Evolutionary conservation across 2,888 invertebrate species (phyloP), one percentile per base, ranked within the genome.

Genomic region (Drosophila atroscutellata): DNA sequence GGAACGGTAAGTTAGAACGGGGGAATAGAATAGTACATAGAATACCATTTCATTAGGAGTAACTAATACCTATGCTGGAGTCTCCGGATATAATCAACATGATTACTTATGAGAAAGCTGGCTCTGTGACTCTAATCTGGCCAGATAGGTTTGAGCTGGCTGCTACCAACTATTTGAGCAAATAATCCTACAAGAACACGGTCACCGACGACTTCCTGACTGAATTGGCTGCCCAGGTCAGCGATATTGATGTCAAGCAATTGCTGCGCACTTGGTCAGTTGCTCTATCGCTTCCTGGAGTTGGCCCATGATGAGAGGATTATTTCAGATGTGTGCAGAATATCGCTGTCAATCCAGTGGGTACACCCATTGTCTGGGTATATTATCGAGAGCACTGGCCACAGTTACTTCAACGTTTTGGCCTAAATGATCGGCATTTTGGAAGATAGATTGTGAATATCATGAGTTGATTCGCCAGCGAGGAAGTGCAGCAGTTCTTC

Each of bases 21-120:
- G 13, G 1, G 13, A 20, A 13, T 20, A 13, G 13, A 20, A 13
- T 20, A 13, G 20, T 3, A 9, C 3, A 37, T 37, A 18, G 9
- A n/a, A 20, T 20, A n/a, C 6, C 15, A 45, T 45, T 20, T 24
- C 96, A 97, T 92, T 95, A 94, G 2, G 98, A 32, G 32, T 32
- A 32, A 9, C 32, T 32, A 3, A 32, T 9, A 32, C 9, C 30
- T 30, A 9, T 30, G 30, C 30, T 98, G 13, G 94, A 94, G 11
- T 96, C 97, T 61, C 98, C 98, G 0, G 96, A 97, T 91, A 95
- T 98, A 93, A 98, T 99, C 91, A 98, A 98, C 91, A 93, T 94
- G 0, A 98, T 99, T 71, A 97, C 98, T 0, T 99, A 99, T 90
- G 95, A 95, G 81, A 98, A 98, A 96, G 98, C 98, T 11, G 95